phyloP scores from a whole-genome alignment of 2,888 invertebrate genomes.

The Tetanocera ferruginea region DNA sequence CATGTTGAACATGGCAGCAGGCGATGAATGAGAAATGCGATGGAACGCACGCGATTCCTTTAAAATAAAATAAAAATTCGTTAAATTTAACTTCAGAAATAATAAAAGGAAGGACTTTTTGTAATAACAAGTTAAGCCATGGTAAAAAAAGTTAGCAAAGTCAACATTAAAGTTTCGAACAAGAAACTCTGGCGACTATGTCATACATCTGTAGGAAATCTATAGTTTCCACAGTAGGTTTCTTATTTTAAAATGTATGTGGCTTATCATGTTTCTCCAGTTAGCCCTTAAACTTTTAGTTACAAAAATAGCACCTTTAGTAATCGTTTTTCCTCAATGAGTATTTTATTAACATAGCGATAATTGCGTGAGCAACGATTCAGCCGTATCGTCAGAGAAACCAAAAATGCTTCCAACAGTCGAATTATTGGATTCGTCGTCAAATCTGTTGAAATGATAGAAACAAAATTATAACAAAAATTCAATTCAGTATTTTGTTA shows the following conservation, averaged over 20 bases:
- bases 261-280: no score
- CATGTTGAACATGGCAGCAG: conserved; percentile 72
- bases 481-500: neutral
- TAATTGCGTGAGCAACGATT: conserved; percentile 93
- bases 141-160: no score
- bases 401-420: conserved; percentile 72
- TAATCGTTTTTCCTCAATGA: conserved; percentile 88
- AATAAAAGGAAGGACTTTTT: no score
- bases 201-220: no score
- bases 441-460: conserved; percentile 53
- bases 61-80: conserved; percentile 42
- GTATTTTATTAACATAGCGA: conserved; percentile 90
- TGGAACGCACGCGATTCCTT: conserved; percentile 81
- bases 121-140: no score
- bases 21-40: conserved; percentile 76
- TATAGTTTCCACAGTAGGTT: no score
- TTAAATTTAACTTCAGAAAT: no score
- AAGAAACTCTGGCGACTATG: no score
- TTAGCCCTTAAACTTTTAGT: neutral
- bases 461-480: neutral
- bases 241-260: no score
- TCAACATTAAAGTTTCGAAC: no score
- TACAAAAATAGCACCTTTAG: conserved; percentile 77
- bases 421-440: conserved; percentile 64
- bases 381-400: conserved; percentile 84